Conservation (phyloP, 2,113 vertebrate genomes). For the Upupa epops region DNA sequence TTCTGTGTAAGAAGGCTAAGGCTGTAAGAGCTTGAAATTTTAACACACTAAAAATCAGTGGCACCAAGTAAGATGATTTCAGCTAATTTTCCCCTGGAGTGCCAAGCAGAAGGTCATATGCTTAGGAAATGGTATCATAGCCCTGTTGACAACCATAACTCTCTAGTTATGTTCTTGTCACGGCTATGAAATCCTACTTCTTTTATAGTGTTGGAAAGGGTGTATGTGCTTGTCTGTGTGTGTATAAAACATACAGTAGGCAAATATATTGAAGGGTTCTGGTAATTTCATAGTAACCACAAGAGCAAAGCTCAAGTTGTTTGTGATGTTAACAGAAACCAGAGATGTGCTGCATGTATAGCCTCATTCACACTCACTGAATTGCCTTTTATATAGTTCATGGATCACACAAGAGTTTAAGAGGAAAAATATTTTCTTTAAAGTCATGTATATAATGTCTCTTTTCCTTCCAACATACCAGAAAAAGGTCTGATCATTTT, state of each 20-base stretch:
- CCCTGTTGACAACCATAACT: background rate
- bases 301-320: slow-evolving; percentile 70
- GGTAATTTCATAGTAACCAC: slow-evolving; percentile 70
- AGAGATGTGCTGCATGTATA: slow-evolving; percentile 68
- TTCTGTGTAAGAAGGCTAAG: background rate
- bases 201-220: background rate
- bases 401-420: slow-evolving; percentile 69
- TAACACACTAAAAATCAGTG: background rate
- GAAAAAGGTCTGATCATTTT: slow-evolving; percentile 51
- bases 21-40: background rate
- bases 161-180: slow-evolving; percentile 1
- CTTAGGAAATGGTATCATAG: slow-evolving; percentile 15
- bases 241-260: slow-evolving; percentile 34
- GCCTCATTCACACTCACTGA: slow-evolving; percentile 70
- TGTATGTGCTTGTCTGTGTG: background rate
- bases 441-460: slow-evolving; percentile 58
- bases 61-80: background rate
- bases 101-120: background rate
- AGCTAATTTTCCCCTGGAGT: background rate
- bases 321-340: slow-evolving; percentile 75
- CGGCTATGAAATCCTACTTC: slow-evolving; percentile 1
- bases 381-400: slow-evolving; percentile 71
- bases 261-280: slow-evolving; percentile 66
- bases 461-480: slow-evolving; percentile 60
- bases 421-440: slow-evolving; percentile 73